A percentile compares a stretch with the other conserved stretches of the same genome.
Conservation (phyloP, 2,113 vertebrate genomes). For the Passer domesticus region DNA sequence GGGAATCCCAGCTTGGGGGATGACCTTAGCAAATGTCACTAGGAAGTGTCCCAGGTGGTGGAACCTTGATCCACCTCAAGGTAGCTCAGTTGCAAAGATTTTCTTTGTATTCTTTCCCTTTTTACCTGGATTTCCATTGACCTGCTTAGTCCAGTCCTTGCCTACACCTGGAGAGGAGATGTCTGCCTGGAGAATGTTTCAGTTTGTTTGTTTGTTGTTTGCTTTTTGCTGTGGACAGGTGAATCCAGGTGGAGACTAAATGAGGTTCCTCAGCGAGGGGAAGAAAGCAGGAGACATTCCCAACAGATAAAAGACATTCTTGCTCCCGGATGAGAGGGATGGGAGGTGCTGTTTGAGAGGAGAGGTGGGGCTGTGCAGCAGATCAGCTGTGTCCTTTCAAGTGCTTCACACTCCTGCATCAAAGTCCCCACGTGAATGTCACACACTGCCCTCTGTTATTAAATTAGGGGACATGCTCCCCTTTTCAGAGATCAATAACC, state of each 20-base stretch:
- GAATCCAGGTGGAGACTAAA: neutral
- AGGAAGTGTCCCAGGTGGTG: neutral
- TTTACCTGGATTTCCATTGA: neutral
- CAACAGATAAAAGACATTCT: neutral
- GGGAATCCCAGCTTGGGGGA: neutral
- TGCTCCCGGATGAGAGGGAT: neutral
- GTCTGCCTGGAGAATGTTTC: neutral
- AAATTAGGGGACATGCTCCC: neutral
- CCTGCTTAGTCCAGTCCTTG: neutral
- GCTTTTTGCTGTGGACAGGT: neutral
- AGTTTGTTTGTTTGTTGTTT: neutral
- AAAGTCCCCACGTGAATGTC: neutral
- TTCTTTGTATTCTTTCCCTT: neutral
- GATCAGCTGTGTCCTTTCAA: neutral
- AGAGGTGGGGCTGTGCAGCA: neutral
- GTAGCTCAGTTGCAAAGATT: neutral
- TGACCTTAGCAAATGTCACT: neutral
- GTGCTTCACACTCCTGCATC: neutral
- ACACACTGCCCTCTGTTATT: neutral
- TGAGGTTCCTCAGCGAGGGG: neutral
- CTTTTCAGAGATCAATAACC: neutral
- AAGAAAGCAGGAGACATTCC: neutral
- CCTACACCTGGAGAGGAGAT: neutral
- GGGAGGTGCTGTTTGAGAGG: neutral
- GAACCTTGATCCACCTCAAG: neutral